Base-by-base conservation (phyloP, 2,797 vertebrate genomes). In the Halcyon chelicuti region DNA sequence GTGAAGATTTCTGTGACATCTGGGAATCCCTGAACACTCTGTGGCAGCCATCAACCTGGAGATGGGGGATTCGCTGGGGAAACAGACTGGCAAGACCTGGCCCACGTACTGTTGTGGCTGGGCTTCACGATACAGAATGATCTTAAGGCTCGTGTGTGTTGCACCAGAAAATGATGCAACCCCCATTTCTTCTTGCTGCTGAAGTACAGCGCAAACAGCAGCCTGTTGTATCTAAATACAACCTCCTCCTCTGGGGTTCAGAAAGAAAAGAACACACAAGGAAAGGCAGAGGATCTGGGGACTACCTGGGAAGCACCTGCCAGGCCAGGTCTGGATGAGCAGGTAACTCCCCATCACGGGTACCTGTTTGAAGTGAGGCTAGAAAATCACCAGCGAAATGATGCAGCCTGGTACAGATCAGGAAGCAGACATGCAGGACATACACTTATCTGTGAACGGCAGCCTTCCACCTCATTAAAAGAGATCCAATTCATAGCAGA, bases 361-460 rank as follows among this genome's bases (percentile, higher is more conserved):
- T 54, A 72, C 23, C 80, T 91, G 11, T 10, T 62, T 14, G 29
- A 55, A 55, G 37, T 3, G 0, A 87, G 17, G 47, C 47, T 61
- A 91, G 49, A 73, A 62, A 60, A 67, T 58, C 60, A 44, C 51
- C 72, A 21, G 60, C 2, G 9, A 78, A 81, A 94, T 0, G 1
- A 35, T 20, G 65, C 62, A 85, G 37, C 23, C 86, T 79, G 86
- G 14, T 7, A 19, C 33, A 29, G 28, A 29, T 57, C 72, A 97
- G 92, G 93, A 98, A 97, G 94, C 93, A 96, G 96, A 90, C 71
- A 84, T 60, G 90, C 93, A 96, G 97, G 95, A 97, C 78, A 88
- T 33, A 67, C 33, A 93, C 65, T 97, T 96, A 97, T 97, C 94
- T 92, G 46, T 55, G 63, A 96, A 37, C 81, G 91, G 80, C 86